Percentiles rank a stretch among this genome's conserved stretches.
phyloP scores from a whole-genome alignment of 2,797 vertebrate species.

The Neostethus bicornis region DNA sequence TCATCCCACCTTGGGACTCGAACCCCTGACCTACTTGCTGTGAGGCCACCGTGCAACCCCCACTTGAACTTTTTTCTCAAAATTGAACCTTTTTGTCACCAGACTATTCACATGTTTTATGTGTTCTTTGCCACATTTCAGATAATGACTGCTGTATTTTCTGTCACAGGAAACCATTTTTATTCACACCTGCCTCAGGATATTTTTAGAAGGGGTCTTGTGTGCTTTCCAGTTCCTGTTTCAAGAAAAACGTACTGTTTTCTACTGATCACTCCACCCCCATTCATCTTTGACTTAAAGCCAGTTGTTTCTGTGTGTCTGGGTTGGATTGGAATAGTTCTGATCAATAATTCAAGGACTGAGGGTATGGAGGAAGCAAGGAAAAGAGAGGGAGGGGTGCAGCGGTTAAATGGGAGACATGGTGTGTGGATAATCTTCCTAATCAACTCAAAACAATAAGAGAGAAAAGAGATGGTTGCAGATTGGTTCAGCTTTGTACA shows the following conservation, averaged over 20 bases:
- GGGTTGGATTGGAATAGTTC: slow-evolving; percentile 57
- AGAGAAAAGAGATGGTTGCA: neutral
- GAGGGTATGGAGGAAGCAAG: slow-evolving; percentile 51
- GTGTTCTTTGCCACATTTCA: slow-evolving; percentile 17
- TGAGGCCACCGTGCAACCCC: too few species aligned
- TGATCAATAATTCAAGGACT: slow-evolving; percentile 80
- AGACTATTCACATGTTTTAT: too few species aligned
- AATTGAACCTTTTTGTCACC: slow-evolving; percentile 39
- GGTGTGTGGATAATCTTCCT: slow-evolving; percentile 19
- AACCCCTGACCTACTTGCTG: too few species aligned
- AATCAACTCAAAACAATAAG: slow-evolving; percentile 28
- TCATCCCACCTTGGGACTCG: too few species aligned
- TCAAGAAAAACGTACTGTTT: slow-evolving; percentile 33
- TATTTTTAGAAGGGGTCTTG: neutral
- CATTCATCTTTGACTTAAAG: slow-evolving; percentile 53
- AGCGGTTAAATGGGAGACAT: slow-evolving; percentile 33
- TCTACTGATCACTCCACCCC: slow-evolving; percentile 31
- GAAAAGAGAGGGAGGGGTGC: slow-evolving; percentile 24
- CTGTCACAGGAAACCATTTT: neutral
- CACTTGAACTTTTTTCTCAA: slow-evolving; percentile 25
- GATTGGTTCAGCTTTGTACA: slow-evolving; percentile 22
- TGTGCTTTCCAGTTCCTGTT: slow-evolving; percentile 4
- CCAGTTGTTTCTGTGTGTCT: slow-evolving; percentile 57
- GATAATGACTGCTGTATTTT: neutral
- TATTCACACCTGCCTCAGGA: slow-evolving; percentile 26